Percentiles rank a stretch among this genome's conserved stretches.
These are phyloP conservation scores for Notarius quadriscutis DNA, from an alignment of 2,113 vertebrate genomes.

Conservation along the genomic window DNA sequence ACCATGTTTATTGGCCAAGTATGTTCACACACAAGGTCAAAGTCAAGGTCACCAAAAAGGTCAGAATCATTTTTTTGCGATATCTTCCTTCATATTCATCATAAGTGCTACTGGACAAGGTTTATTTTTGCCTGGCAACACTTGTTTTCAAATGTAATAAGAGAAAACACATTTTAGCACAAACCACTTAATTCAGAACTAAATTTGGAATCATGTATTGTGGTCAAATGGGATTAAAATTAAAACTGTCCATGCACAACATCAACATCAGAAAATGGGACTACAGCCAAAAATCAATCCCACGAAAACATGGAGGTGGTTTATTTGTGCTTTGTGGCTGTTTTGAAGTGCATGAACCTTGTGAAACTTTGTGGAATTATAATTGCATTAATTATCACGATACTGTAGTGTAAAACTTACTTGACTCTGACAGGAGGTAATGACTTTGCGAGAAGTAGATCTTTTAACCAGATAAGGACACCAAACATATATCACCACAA, in stretches of 20 bases:
- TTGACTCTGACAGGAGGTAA: neutral
- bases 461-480: neutral
- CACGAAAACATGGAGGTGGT: neutral
- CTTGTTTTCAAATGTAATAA: neutral
- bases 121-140: too few species aligned
- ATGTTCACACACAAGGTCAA: too few species aligned
- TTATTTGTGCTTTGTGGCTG: slow-evolving; percentile 3
- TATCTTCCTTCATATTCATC: too few species aligned
- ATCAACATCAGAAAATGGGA: neutral
- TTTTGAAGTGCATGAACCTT: neutral
- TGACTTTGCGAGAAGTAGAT: neutral
- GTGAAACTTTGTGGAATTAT: neutral
- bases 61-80: too few species aligned
- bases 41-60: too few species aligned
- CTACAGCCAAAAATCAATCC: neutral
- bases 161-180: neutral
- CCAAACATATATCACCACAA: neutral
- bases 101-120: too few species aligned
- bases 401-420: neutral
- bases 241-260: neutral
- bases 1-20: too few species aligned
- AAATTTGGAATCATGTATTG: neutral
- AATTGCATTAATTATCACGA: neutral
- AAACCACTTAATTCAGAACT: neutral
- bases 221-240: neutral